Evolutionary conservation across 1,140 invertebrate genomes (phyloP), one percentile per base, ranked within the genome.

Genomic region (Hyles euphorbiae): DNA sequence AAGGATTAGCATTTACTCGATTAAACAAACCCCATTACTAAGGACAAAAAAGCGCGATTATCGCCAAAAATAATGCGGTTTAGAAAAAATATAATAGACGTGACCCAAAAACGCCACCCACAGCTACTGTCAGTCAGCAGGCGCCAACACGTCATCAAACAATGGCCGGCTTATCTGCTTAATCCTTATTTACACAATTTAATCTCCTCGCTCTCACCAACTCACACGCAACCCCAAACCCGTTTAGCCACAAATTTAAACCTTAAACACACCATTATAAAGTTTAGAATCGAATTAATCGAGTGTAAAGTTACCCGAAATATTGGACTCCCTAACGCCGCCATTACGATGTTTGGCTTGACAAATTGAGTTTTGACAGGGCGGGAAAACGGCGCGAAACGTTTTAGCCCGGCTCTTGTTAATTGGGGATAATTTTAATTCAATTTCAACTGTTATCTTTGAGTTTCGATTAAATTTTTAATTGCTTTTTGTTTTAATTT

Each of bases 131-230:
- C 66, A 63, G 53, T 60, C 65, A 60, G 34, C 61, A 70, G 83
- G 77, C 83, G 81, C 81, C 81, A 76, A 70, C 72, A 69, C 75
- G 74, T 80, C 75, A 81, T 61, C 70, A 74, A 78, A 87, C 83
- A 87, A 87, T 77, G 66, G 66, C 54, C 36, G 60, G 81, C 78
- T 86, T 88, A 86, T 81, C 85, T 86, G 65, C 69, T 76, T 88
- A 88, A 88, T 88, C 83, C 82, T 76, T 88, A 80, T 86, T 88
- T 86, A 86, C 78, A 86, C 85, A 88, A 81, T 81, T 83, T 88
- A 88, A 88, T 86, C 85, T 79, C 61, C 70, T 65, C 55, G 51
- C 45, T 36, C 12, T 32, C 54, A 34, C 33, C 46, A 10, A 48
- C n/a, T 34, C 46, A 33, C 11, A 54, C 34, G 11, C 10, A 60